Percentiles rank a stretch among this genome's conserved stretches.
Evolutionary conservation across 2,797 vertebrate genomes (phyloP).

Genomic region (Pantherophis alleghaniensis): DNA sequence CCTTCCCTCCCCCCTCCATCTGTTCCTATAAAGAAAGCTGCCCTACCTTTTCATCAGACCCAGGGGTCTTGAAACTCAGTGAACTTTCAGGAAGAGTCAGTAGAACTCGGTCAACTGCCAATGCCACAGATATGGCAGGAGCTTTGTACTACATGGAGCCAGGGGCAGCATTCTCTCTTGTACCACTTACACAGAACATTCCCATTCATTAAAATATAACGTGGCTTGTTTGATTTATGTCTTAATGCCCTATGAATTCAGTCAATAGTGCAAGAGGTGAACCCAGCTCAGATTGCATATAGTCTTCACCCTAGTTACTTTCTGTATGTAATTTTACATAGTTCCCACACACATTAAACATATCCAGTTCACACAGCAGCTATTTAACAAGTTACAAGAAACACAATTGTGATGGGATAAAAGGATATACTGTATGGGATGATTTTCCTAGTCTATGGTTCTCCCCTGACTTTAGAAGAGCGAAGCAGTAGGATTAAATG

Average conservation of each 20-base stretch:
- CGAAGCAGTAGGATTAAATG: neutral
- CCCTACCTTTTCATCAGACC: neutral
- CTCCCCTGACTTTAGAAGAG: neutral
- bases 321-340: neutral
- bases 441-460: neutral
- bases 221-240: neutral
- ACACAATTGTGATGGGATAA: neutral
- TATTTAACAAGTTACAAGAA: neutral
- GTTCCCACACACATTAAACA: neutral
- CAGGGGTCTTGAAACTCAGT: neutral
- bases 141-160: neutral
- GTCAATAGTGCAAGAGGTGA: neutral
- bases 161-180: neutral
- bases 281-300: neutral
- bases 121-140: neutral
- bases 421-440: neutral
- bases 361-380: neutral
- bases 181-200: neutral
- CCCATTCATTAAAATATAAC: neutral
- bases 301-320: neutral
- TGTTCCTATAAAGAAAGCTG: slow-evolving; percentile 19
- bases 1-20: neutral
- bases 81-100: neutral
- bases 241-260: neutral
- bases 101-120: neutral